Conservation (phyloP, 2,888 invertebrate species). For the Electrophaes corylata region DNA sequence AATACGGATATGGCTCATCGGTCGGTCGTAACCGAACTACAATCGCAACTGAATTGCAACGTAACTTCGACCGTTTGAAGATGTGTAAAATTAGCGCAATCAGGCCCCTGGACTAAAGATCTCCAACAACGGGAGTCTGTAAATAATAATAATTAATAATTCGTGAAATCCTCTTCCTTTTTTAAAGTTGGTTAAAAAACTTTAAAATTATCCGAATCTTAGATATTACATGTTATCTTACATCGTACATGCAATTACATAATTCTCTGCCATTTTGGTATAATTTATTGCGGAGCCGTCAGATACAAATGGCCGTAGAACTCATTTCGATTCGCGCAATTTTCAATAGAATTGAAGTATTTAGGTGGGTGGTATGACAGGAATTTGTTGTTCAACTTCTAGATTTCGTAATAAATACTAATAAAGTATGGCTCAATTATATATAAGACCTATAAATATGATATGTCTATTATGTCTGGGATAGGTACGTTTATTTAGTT, state of each 20-base stretch:
- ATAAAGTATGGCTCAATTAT: slow-evolving; percentile 24
- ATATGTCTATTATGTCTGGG: slow-evolving; percentile 7
- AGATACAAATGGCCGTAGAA: slow-evolving; percentile 35
- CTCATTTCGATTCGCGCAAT: slow-evolving; percentile 24
- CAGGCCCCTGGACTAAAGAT: too few species aligned
- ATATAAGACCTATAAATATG: slow-evolving; percentile 1
- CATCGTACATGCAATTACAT: slow-evolving; percentile 28
- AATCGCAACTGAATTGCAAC: too few species aligned
- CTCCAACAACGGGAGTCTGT: too few species aligned
- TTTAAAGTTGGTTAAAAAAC: too few species aligned
- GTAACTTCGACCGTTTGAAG: too few species aligned
- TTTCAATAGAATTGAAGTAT: slow-evolving; percentile 31
- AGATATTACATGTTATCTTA: background rate
- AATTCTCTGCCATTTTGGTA: slow-evolving; percentile 31
- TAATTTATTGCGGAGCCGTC: slow-evolving; percentile 32
- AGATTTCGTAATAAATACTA: slow-evolving; percentile 20
- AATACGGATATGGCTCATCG: too few species aligned
- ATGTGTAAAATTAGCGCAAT: too few species aligned
- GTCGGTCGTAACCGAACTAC: too few species aligned
- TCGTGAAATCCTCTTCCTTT: too few species aligned
- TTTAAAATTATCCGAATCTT: background rate
- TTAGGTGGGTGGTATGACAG: slow-evolving; percentile 23
- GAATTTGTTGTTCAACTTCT: slow-evolving; percentile 23
- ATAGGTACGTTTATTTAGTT: background rate
- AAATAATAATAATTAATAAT: too few species aligned